Evolutionary conservation across 2,888 invertebrate genomes (phyloP), one percentile per base, ranked within the genome.

Genomic region (Drosophila eohydei): DNA sequence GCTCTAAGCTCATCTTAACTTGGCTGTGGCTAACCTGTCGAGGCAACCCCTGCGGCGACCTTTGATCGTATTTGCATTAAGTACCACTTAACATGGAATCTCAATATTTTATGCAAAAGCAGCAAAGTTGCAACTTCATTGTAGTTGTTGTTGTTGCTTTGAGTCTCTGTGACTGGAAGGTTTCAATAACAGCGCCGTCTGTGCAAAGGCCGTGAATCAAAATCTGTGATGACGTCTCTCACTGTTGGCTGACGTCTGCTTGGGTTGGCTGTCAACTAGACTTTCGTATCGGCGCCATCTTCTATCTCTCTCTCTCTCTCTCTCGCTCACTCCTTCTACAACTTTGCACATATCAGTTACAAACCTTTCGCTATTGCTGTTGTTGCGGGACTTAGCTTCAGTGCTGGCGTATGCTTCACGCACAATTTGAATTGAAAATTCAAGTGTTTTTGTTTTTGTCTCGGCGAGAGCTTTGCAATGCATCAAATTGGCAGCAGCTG

Each of bases 1-100:
- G 50, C 36, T 54, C 28, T 61, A 50, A 66, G 43, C 62, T 36
- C 36, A 36, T 38, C 56, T 59, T 64, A 63, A 59, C 55, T 32
- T 28, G 41, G 54, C 59, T 51, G 56, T 12, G 44, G 46, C 55
- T 63, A 80, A 71, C 71, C 81, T 58, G 56, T 68, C 58, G 36
- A 5, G 56, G 16, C 46, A 64, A 60, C 54, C 65, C 67, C 66
- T 68, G 44, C 36, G 69, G 61, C 81, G 80, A 74, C 71, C 75
- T 80, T 72, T 65, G 73, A 73, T 71, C 65, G 74, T 79, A 91
- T 91, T 91, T 90, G 91, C 91, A 91, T 91, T 90, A 90, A 91
- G 90, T 88, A 82, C 79, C 91, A 91, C 88, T 91, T 91, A 90
- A 91, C 90, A 91, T 83, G 83, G 81, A 81, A 90, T 91, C 90